phyloP scores from a whole-genome alignment of 2,888 invertebrate species.

The Sinelater perroti region DNA sequence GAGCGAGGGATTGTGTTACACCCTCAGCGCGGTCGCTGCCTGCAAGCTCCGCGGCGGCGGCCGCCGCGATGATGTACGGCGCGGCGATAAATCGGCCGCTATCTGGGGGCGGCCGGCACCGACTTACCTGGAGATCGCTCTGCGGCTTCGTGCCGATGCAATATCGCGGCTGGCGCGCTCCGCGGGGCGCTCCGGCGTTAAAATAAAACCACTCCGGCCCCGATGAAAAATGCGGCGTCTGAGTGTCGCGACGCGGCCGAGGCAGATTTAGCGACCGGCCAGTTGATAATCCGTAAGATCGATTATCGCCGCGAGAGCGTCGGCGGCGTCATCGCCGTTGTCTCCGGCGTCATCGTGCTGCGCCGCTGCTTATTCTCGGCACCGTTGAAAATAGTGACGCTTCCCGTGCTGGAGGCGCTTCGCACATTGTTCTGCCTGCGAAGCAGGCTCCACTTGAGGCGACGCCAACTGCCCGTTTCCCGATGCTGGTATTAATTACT shows the following conservation, averaged over 20 bases:
- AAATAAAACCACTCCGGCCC: slow-evolving; percentile 41
- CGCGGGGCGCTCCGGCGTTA: slow-evolving; percentile 38
- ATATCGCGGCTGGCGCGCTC: slow-evolving; percentile 31
- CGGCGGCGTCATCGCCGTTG: slow-evolving; percentile 30
- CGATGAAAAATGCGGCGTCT: slow-evolving; percentile 42
- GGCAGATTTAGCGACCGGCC: slow-evolving; percentile 39
- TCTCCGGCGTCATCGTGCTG: slow-evolving; percentile 23
- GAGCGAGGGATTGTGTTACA: slow-evolving; percentile 61
- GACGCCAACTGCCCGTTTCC: not conserved
- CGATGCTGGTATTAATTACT: not conserved
- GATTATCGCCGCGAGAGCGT: slow-evolving; percentile 34
- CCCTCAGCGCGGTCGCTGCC: slow-evolving; percentile 48
- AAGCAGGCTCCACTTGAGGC: not conserved
- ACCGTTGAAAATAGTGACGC: slow-evolving; percentile 62
- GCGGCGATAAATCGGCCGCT: slow-evolving; percentile 33
- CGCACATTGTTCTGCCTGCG: slow-evolving; percentile 3
- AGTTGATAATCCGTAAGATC: slow-evolving; percentile 36
- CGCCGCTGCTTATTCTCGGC: slow-evolving; percentile 40
- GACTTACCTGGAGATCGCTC: slow-evolving; percentile 35
- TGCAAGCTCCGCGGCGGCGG: slow-evolving; percentile 25
- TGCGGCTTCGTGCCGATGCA: slow-evolving; percentile 28
- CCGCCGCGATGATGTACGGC: slow-evolving; percentile 35
- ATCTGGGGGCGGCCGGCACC: slow-evolving; percentile 18
- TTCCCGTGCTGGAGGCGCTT: slow-evolving; percentile 8
- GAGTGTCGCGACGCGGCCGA: slow-evolving; percentile 36